phyloP scores from a whole-genome alignment of 2,797 vertebrate species.

The Notoglanidium macrostoma region DNA sequence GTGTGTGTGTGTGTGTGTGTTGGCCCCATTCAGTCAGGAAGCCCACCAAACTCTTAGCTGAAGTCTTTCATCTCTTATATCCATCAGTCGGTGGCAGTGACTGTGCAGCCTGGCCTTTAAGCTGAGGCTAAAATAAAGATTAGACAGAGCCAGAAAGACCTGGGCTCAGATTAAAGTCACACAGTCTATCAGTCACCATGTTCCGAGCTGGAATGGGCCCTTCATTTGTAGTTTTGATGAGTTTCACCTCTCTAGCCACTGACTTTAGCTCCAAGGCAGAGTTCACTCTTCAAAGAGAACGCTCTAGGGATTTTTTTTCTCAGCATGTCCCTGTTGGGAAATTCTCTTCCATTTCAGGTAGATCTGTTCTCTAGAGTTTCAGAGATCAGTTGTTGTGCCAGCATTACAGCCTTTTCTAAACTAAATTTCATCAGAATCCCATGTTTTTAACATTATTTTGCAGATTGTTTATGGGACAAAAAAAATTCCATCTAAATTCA shows the following conservation, averaged over 20 bases:
- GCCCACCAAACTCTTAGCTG: slow-evolving; percentile 47
- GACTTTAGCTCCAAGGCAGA: slow-evolving; percentile 24
- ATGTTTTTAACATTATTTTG: neutral
- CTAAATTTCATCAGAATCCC: neutral
- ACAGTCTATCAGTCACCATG: slow-evolving; percentile 6
- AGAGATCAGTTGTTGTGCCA: neutral
- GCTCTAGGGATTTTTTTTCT: neutral
- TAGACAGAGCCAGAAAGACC: slow-evolving; percentile 31
- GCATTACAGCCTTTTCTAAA: neutral
- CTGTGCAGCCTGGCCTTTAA: slow-evolving; percentile 28
- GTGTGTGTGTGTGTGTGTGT: slow-evolving; percentile 37
- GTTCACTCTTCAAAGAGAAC: slow-evolving; percentile 29
- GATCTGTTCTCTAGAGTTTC: neutral
- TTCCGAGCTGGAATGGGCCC: neutral
- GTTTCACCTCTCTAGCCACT: slow-evolving; percentile 16
- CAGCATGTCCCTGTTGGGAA: slow-evolving; percentile 17
- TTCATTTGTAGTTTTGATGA: slow-evolving; percentile 35
- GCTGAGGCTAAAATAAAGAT: slow-evolving; percentile 39
- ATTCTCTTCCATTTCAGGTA: neutral
- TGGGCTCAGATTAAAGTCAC: slow-evolving; percentile 23
- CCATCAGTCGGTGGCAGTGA: slow-evolving; percentile 31
- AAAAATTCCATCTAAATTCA: neutral
- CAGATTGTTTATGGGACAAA: neutral
- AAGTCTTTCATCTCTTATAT: slow-evolving; percentile 49
- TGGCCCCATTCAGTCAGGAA: slow-evolving; percentile 48